A percentile compares a stretch with the other conserved stretches of the same genome.
Evolutionary conservation across 2,888 invertebrate species (phyloP).

Genomic region (Entomobrya multifasciata): DNA sequence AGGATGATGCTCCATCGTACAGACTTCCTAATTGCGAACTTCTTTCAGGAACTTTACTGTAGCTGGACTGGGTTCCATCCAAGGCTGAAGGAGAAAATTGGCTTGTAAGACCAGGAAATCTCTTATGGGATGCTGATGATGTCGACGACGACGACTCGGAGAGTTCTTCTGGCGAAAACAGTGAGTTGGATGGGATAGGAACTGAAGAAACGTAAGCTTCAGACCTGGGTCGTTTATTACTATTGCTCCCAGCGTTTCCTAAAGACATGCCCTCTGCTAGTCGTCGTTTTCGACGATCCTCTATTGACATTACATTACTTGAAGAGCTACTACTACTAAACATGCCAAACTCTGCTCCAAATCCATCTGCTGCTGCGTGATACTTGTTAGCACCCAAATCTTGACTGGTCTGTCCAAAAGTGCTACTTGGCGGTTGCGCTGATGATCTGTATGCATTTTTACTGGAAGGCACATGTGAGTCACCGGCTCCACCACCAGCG

Average conservation of each 20-base stretch:
- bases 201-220: constrained; percentile 50
- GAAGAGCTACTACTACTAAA: constrained; percentile 43
- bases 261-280: constrained; percentile 47
- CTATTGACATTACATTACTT: constrained; percentile 56
- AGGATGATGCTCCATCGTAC: constrained; percentile 40
- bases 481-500: constrained; percentile 56
- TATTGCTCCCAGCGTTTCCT: not conserved
- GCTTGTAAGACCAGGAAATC: constrained; percentile 59
- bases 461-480: constrained; percentile 67
- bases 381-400: constrained; percentile 68
- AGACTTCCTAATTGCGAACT: constrained; percentile 15
- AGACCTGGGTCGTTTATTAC: constrained; percentile 65
- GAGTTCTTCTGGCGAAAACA: constrained; percentile 66
- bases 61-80: constrained; percentile 39
- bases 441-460: constrained; percentile 54
- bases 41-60: constrained; percentile 44
- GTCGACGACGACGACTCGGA: constrained; percentile 4
- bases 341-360: constrained; percentile 58
- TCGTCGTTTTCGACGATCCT: constrained; percentile 64
- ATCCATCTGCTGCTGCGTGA: constrained; percentile 57
- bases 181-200: constrained; percentile 47
- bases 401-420: constrained; percentile 67
- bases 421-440: constrained; percentile 43
- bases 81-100: constrained; percentile 64
- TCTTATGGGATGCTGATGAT: constrained; percentile 43